Conservation (phyloP, 2,888 invertebrate genomes). For the Globia sparganii region DNA sequence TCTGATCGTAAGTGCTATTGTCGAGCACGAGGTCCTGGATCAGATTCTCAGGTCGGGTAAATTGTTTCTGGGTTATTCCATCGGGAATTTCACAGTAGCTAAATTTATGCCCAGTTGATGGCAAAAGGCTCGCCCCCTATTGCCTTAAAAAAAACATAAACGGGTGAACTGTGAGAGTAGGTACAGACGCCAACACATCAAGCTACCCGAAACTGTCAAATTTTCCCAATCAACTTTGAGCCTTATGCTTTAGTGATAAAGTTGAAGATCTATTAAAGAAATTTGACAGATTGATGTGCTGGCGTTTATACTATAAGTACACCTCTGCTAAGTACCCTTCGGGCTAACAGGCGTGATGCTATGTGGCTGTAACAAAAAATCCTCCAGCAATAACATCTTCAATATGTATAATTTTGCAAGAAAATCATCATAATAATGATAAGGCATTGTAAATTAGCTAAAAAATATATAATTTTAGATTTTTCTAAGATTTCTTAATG, state of each 20-base stretch:
- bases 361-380: neutral
- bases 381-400: neutral
- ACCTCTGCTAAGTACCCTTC: too few relatives aligned
- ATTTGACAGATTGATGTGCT: too few relatives aligned
- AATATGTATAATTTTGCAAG: conserved; percentile 51
- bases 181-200: too few relatives aligned
- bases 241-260: too few relatives aligned
- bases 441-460: conserved; percentile 65
- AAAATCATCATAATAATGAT: conserved; percentile 15
- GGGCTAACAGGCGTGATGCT: neutral
- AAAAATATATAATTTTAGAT: conserved; percentile 59
- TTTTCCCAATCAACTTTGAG: too few relatives aligned
- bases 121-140: neutral
- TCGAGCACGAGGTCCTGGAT: neutral
- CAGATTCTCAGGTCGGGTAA: neutral
- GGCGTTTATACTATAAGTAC: too few relatives aligned
- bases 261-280: too few relatives aligned
- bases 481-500: conserved; percentile 72
- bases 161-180: neutral
- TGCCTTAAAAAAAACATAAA: neutral
- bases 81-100: neutral
- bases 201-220: too few relatives aligned
- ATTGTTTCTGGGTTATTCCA: too few relatives aligned
- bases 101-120: too few relatives aligned
- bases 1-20: neutral